Evolutionary conservation across 2,113 vertebrate genomes (phyloP).

Genomic region (Propithecus coquereli): DNA sequence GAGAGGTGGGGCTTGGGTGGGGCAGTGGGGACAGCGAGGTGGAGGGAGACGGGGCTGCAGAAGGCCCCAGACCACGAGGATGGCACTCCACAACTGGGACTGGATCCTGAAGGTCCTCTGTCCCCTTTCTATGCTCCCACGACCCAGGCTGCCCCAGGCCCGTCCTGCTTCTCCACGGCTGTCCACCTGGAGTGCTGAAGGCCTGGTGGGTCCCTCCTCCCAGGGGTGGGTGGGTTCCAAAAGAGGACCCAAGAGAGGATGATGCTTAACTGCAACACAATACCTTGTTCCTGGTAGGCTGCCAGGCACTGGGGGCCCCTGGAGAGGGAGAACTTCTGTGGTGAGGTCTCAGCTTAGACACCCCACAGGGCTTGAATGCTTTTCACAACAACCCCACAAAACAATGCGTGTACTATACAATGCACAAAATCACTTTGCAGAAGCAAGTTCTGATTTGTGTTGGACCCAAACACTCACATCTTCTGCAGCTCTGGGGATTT

Average conservation of each 20-base stretch:
- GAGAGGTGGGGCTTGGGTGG: background rate
- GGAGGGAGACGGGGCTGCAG: background rate
- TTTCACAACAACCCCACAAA: background rate
- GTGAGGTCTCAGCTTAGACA: background rate
- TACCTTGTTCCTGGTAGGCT: background rate
- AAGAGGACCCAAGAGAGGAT: background rate
- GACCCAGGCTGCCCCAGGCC: background rate
- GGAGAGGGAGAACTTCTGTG: background rate
- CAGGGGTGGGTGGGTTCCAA: background rate
- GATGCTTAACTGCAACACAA: background rate
- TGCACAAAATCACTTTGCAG: background rate
- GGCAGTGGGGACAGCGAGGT: fast-evolving
- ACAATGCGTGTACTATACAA: background rate
- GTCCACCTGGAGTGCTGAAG: background rate
- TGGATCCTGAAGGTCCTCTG: background rate
- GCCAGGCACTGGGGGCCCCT: background rate
- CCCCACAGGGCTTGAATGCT: background rate
- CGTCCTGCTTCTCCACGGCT: background rate
- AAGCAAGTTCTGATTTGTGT: background rate
- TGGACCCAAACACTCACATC: background rate
- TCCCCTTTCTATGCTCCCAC: background rate
- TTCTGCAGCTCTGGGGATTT: background rate
- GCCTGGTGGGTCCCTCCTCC: background rate
- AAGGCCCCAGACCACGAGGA: too few species aligned
- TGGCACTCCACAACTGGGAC: background rate